These are phyloP conservation scores for Diachasmimorpha longicaudata DNA, from an alignment of 1,140 invertebrate species.

Conservation along the genomic window DNA sequence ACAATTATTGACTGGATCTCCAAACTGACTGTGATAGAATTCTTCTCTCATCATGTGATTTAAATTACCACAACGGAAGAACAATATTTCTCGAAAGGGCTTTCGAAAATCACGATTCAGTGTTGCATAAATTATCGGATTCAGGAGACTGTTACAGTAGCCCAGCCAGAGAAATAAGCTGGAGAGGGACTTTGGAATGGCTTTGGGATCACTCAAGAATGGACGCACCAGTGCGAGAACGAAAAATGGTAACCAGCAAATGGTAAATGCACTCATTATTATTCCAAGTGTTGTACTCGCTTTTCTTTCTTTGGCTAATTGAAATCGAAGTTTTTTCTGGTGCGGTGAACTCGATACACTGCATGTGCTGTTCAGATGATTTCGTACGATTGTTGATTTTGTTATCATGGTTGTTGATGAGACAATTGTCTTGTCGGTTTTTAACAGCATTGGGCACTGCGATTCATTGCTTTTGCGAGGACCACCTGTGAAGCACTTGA, in stretches of 20 bases:
- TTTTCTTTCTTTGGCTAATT: conserved; percentile 88
- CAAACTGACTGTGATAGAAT: conserved; percentile 91
- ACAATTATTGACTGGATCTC: conserved; percentile 70
- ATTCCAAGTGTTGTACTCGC: conserved; percentile 96
- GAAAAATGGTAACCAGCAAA: conserved; percentile 98
- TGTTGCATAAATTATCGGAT: conserved; percentile 93
- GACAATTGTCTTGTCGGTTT: conserved; percentile 45
- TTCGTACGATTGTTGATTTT: conserved; percentile 51
- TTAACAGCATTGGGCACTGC: conserved; percentile 74
- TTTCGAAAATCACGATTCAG: conserved; percentile 91
- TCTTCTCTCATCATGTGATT: conserved; percentile 92
- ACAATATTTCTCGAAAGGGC: conserved; percentile 90
- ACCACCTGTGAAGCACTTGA: conserved; percentile 68
- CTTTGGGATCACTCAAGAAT: conserved; percentile 72
- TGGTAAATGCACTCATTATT: conserved; percentile 95
- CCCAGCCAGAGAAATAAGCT: conserved; percentile 86
- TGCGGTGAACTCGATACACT: conserved; percentile 59
- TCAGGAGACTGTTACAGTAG: conserved; percentile 91
- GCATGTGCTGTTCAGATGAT: conserved; percentile 59
- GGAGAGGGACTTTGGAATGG: conserved; percentile 68
- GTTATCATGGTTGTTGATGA: conserved; percentile 32
- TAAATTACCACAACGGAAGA: conserved; percentile 84
- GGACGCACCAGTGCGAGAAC: conserved; percentile 86
- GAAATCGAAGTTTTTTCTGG: conserved; percentile 80
- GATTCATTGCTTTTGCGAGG: conserved; percentile 75